Base-by-base conservation (phyloP, 2,888 invertebrate species). In the Sinotaia quadrata region DNA sequence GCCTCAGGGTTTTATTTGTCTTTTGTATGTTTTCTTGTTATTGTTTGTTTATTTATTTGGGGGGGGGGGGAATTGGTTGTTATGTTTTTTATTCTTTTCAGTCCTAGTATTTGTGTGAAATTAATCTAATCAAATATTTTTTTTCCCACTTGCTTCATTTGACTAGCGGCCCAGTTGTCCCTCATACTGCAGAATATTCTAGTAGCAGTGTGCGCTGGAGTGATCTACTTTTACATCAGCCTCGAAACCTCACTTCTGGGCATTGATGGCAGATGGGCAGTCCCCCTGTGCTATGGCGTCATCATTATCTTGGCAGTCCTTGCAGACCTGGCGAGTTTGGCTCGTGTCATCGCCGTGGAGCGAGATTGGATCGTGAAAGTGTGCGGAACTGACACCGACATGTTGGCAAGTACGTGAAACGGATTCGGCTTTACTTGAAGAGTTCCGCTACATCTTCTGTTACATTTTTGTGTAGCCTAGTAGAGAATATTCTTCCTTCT, bases 311-410 rank as follows among this genome's bases (percentile, higher is more conserved):
- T 89, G 12, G 88, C 89, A n/a, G 81, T 87, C 51, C 57, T 88
- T n/a, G 84, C 88, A 3, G 81, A 82, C 57, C 76, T 89, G 51
- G 87, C 87, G 12, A 88, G 87, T 36, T 78, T 87, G 37, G 89
- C 87, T 2, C 74, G 78, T 4, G 78, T 72, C 41, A 81, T 85
- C 63, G 80, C 84, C n/a, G 78, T 90, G 34, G 88, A 89, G 72
- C 88, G 88, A 68, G 90, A 90, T 75, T 90, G 90, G 90, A 84
- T 90, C 24, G 87, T 90, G 21, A 88, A 89, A 36, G 86, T 90
- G 18, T 86, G 89, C 68, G 81, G 76, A 0, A 78, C 82, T 36
- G 85, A 89, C 73, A 81, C 84, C 47, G 79, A 84, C 52, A 75
- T 78, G 69, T 81, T 90, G 44, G 88, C 90, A 56, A 83, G 87